Evolutionary conservation across 2,888 invertebrate species (phyloP).

Genomic region (Epirrita christyi): DNA sequence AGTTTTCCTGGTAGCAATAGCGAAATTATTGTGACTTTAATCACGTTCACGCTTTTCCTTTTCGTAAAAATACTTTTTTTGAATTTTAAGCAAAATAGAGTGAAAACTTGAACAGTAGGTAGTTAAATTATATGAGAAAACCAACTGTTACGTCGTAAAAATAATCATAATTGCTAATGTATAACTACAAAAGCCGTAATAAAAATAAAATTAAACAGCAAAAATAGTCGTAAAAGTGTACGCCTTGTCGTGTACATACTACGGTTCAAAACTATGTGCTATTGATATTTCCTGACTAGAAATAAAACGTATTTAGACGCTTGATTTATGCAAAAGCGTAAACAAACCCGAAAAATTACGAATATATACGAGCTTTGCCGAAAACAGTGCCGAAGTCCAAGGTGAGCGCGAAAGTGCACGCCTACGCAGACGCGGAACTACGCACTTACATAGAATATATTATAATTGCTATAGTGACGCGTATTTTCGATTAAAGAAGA

Average conservation of each 20-base stretch:
- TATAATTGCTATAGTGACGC: slow-evolving; percentile 25
- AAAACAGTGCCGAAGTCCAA: slow-evolving; percentile 42
- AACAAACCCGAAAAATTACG: slow-evolving; percentile 23
- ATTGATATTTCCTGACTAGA: background rate
- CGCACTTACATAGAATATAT: slow-evolving; percentile 13
- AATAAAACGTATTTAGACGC: slow-evolving; percentile 13
- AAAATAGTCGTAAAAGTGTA: background rate
- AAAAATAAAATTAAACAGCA: too few relatives aligned
- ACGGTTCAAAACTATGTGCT: slow-evolving; percentile 3
- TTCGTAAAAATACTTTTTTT: background rate
- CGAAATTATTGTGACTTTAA: too few relatives aligned
- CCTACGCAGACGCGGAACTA: slow-evolving; percentile 23
- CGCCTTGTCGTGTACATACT: background rate
- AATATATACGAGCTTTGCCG: slow-evolving; percentile 18
- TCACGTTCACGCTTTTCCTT: too few relatives aligned
- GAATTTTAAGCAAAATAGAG: background rate
- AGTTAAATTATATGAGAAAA: background rate
- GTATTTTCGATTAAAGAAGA: slow-evolving; percentile 19
- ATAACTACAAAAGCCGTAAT: too few relatives aligned
- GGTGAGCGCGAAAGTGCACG: slow-evolving; percentile 36
- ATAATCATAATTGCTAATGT: background rate
- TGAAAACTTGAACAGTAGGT: background rate
- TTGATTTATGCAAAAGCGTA: slow-evolving; percentile 37
- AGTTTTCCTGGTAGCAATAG: too few relatives aligned
- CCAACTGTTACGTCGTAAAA: slow-evolving; percentile 7